Percentiles rank a stretch among this genome's conserved stretches.
Evolutionary conservation across 2,113 vertebrate species (phyloP).

Genomic region (Callopanchax toddi): DNA sequence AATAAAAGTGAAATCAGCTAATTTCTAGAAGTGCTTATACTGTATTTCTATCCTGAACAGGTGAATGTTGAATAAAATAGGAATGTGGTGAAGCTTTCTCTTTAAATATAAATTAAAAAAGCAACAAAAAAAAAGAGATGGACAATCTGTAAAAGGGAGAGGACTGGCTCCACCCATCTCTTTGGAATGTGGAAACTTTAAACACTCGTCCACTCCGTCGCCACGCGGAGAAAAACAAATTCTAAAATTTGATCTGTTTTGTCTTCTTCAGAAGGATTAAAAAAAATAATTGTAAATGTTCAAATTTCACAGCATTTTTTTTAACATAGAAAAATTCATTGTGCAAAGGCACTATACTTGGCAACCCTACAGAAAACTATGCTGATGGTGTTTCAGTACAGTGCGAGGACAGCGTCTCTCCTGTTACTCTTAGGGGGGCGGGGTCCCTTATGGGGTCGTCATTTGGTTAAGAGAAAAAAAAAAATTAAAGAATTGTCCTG

Average conservation of each 20-base stretch:
- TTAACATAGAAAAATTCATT: constrained; percentile 76
- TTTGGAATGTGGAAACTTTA: constrained; percentile 63
- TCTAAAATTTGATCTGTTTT: constrained; percentile 38
- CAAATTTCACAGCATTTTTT: constrained; percentile 91
- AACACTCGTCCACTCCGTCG: constrained; percentile 33
- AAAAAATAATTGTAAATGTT: constrained; percentile 60
- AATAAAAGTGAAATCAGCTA: constrained; percentile 80
- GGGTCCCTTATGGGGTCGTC: constrained; percentile 37
- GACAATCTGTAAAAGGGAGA: constrained; percentile 64
- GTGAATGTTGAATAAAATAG: constrained; percentile 80
- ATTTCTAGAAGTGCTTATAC: constrained; percentile 86
- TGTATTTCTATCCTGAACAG: constrained; percentile 79
- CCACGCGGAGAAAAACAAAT: constrained; percentile 21
- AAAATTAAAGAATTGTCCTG: constrained; percentile 77
- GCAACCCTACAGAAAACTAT: constrained; percentile 82
- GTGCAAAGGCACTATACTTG: constrained; percentile 87
- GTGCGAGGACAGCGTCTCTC: constrained; percentile 69
- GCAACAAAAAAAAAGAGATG: constrained; percentile 62
- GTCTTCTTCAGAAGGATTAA: background rate
- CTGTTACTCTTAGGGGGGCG: constrained; percentile 39
- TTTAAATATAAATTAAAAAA: constrained; percentile 81
- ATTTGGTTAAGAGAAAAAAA: constrained; percentile 77
- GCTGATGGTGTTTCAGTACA: no score
- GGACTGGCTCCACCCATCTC: constrained; percentile 55
- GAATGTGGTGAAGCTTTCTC: constrained; percentile 77